These are phyloP conservation scores for Pachyseris speciosa DNA, from an alignment of 64 coral and sea anemone genomes.

Conservation along the genomic window DNA sequence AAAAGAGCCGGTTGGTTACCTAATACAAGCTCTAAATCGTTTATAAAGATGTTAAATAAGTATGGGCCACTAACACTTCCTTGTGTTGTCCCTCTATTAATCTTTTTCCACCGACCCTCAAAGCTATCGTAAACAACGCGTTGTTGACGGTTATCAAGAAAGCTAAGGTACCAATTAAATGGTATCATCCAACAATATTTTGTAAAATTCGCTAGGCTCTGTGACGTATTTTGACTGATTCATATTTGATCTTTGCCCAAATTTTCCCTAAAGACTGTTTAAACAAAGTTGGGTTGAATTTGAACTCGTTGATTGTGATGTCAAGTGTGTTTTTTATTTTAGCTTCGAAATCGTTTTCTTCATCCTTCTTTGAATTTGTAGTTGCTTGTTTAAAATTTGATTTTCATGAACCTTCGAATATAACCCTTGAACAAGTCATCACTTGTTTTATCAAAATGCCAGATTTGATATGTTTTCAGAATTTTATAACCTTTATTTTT, in stretches of 20 bases:
- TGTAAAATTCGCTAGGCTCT: slow-evolving; percentile 6
- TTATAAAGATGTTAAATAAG: no score
- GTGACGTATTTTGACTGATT: slow-evolving; percentile 41
- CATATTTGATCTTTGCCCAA: slow-evolving; percentile 20
- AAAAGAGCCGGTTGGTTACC: no score
- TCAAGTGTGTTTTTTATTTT: neutral
- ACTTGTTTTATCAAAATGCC: neutral
- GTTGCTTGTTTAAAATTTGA: neutral
- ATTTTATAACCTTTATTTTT: no score
- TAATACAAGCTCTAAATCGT: no score
- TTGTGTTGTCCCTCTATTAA: no score
- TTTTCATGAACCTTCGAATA: neutral
- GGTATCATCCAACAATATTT: slow-evolving; percentile 19
- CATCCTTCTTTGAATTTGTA: neutral
- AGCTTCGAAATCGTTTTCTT: neutral
- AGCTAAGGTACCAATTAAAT: no score
- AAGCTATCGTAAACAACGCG: no score
- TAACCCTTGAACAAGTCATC: neutral
- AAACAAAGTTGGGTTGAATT: neutral
- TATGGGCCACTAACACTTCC: no score
- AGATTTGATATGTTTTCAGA: neutral
- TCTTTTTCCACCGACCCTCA: no score
- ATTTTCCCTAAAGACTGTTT: slow-evolving; percentile 30
- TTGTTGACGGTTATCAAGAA: no score
- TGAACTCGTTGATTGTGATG: neutral